These are phyloP conservation scores for Cybosia mesomella DNA, from an alignment of 2,888 invertebrate genomes.

Conservation along the genomic window DNA sequence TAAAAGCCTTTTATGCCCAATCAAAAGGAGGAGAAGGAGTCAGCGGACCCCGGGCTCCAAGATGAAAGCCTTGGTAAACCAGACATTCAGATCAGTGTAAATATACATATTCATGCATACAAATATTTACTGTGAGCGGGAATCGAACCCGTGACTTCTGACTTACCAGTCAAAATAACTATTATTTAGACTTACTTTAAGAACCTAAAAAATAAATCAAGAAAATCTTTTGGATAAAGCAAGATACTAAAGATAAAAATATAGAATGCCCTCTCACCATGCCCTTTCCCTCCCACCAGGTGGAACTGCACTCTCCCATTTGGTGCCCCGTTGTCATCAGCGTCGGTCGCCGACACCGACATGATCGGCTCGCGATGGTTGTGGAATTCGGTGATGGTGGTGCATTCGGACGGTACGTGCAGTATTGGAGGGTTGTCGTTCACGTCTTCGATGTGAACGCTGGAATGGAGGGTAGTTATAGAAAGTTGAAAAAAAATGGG, in stretches of 20 bases:
- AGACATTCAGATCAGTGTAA: too few species aligned
- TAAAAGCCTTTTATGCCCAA: too few species aligned
- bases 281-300: constrained; percentile 90
- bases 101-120: too few species aligned
- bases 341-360: constrained; percentile 93
- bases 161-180: too few species aligned
- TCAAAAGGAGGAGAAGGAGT: too few species aligned
- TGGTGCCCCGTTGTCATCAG: constrained; percentile 92
- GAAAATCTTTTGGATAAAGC: not conserved
- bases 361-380: constrained; percentile 92
- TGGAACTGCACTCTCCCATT: constrained; percentile 93
- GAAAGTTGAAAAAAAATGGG: not conserved
- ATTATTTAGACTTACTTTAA: too few species aligned
- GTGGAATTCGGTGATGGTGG: constrained; percentile 95
- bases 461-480: constrained; percentile 58
- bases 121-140: too few species aligned
- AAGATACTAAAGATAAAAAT: not conserved
- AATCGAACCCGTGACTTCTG: too few species aligned
- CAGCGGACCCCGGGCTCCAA: too few species aligned
- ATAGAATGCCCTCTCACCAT: constrained; percentile 76
- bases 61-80: too few species aligned
- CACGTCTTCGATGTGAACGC: constrained; percentile 93
- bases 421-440: constrained; percentile 95
- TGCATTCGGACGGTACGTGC: constrained; percentile 89
- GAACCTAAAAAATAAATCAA: too few species aligned